A percentile compares a stretch with the other conserved stretches of the same genome.
Evolutionary conservation across 2,888 invertebrate species (phyloP).

Genomic region (Nyleta sp.): DNA sequence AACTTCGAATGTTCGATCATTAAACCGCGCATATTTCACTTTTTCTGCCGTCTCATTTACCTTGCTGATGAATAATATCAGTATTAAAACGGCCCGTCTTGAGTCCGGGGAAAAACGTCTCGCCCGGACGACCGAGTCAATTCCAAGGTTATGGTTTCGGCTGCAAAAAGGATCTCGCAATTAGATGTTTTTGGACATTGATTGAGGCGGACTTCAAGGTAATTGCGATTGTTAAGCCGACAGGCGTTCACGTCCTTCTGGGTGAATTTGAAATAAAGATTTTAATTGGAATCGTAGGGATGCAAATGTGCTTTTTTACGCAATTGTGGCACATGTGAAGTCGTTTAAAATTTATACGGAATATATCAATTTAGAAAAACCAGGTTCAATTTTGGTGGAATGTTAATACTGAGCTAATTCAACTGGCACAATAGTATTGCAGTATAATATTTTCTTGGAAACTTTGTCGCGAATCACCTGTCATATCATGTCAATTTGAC

Average conservation of each 20-base stretch:
- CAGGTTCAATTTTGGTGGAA: no score
- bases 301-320: no score
- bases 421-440: no score
- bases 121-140: constrained; percentile 7
- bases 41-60: constrained; percentile 40
- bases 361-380: no score
- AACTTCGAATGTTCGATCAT: constrained; percentile 33
- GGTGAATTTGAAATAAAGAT: background rate
- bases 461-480: no score
- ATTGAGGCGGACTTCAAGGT: background rate
- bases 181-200: constrained; percentile 18
- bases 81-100: constrained; percentile 11
- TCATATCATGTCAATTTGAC: no score
- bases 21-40: constrained; percentile 46
- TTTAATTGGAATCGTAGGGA: no score
- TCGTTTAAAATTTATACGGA: no score
- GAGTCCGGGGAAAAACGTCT: constrained; percentile 8
- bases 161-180: constrained; percentile 13
- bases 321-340: no score
- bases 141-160: constrained; percentile 20
- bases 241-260: no score
- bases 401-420: no score
- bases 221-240: constrained; percentile 7
- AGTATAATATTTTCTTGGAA: no score
- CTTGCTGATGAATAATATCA: constrained; percentile 45